Conservation (phyloP, 2,113 vertebrate species). For the Polypterus senegalus region DNA sequence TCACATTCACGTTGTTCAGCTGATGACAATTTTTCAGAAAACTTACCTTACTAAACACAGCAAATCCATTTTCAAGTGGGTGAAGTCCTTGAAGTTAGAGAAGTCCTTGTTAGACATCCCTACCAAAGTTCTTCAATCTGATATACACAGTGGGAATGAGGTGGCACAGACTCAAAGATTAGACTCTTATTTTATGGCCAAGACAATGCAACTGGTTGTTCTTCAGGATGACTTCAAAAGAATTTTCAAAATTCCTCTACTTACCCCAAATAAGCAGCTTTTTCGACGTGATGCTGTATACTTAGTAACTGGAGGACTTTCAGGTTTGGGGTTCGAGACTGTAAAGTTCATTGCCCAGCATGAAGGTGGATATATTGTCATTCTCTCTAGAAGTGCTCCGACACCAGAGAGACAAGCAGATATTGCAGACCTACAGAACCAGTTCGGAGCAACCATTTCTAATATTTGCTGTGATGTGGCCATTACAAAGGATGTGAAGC, state of each 20-base stretch:
- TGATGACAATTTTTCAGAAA: slow-evolving; percentile 47
- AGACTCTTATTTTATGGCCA: slow-evolving; percentile 53
- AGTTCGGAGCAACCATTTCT: slow-evolving; percentile 29
- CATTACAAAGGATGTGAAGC: slow-evolving; percentile 35
- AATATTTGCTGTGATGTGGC: slow-evolving; percentile 57
- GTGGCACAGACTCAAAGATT: slow-evolving; percentile 8
- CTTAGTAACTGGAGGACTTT: slow-evolving; percentile 62
- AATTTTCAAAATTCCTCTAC: slow-evolving; percentile 41
- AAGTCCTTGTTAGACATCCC: slow-evolving; percentile 29
- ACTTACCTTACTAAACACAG: slow-evolving; percentile 40
- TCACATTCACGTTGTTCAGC: slow-evolving; percentile 21
- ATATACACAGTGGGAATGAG: slow-evolving; percentile 11
- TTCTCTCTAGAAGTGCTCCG: slow-evolving; percentile 51
- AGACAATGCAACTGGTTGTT: slow-evolving; percentile 22
- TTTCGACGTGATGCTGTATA: slow-evolving; percentile 56
- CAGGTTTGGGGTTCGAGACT: slow-evolving; percentile 71
- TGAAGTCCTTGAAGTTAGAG: slow-evolving; percentile 38
- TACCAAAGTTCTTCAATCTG: neutral
- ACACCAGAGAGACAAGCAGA: slow-evolving; percentile 42
- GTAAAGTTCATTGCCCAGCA: slow-evolving; percentile 63
- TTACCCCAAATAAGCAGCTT: slow-evolving; percentile 27
- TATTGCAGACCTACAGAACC: slow-evolving; percentile 42
- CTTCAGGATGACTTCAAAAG: slow-evolving; percentile 31
- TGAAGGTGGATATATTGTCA: slow-evolving; percentile 53
- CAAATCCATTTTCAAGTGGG: slow-evolving; percentile 40